These are phyloP conservation scores for Drosophila picticornis DNA, from an alignment of 2,888 invertebrate genomes.

Conservation along the genomic window DNA sequence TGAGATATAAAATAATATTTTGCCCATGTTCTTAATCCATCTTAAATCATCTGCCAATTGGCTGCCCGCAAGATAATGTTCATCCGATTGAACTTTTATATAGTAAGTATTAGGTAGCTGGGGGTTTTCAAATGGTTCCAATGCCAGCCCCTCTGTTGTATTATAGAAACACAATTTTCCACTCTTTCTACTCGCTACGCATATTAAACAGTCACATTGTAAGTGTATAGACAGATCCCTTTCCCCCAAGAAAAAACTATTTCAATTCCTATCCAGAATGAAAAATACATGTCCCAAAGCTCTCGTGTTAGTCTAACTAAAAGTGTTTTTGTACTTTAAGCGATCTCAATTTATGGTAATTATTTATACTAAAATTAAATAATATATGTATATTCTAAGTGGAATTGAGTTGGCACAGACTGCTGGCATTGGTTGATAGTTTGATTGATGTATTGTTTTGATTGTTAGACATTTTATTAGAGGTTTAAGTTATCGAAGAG, in stretches of 20 bases:
- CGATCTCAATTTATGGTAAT: conserved; percentile 69
- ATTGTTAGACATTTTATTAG: conserved; percentile 69
- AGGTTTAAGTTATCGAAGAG: conserved; percentile 53
- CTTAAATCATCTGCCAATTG: too few relatives aligned
- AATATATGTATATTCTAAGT: conserved; percentile 57
- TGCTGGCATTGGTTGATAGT: conserved; percentile 61
- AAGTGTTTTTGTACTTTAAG: conserved; percentile 79
- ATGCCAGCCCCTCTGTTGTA: conserved; percentile 75
- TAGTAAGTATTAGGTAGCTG: conserved; percentile 68
- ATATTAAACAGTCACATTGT: conserved; percentile 52
- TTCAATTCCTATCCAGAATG: conserved; percentile 19
- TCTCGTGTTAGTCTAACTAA: conserved; percentile 80
- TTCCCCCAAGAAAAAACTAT: conserved; percentile 9
- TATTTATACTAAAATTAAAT: conserved; percentile 50
- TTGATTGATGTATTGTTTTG: conserved; percentile 54
- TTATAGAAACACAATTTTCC: conserved; percentile 78
- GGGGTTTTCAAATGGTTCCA: conserved; percentile 45
- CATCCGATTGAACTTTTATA: conserved; percentile 50
- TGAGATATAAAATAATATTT: neutral
- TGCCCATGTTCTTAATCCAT: neutral
- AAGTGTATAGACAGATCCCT: conserved; percentile 69
- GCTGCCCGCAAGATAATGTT: conserved; percentile 41
- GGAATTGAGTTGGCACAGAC: conserved; percentile 77
- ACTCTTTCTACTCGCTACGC: conserved; percentile 81
- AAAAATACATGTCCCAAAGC: conserved; percentile 35